Evolutionary conservation across 2,113 vertebrate species (phyloP).

Genomic region (Elephantulus edwardii): DNA sequence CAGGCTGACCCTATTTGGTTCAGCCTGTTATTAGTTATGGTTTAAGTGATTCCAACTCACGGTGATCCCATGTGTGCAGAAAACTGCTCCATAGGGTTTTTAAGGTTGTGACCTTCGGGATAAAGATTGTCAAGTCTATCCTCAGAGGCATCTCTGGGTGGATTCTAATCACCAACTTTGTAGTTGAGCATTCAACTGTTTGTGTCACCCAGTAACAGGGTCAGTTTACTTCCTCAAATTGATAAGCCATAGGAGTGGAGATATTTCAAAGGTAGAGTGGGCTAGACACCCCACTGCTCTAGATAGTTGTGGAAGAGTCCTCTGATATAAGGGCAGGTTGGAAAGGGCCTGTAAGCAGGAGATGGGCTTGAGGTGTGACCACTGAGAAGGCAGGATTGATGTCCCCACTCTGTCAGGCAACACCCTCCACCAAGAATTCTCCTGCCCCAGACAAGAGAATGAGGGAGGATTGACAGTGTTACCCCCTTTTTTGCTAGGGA

Average conservation of each 20-base stretch:
- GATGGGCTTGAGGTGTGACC: background rate
- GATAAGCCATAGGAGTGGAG: background rate
- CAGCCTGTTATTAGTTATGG: background rate
- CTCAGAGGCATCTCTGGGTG: background rate
- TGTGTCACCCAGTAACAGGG: background rate
- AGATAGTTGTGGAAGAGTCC: background rate
- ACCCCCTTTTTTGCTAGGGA: constrained; percentile 38
- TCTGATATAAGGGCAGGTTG: background rate
- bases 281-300: too few relatives aligned
- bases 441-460: background rate
- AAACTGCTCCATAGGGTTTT: background rate
- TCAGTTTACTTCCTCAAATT: background rate
- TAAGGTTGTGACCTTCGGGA: background rate
- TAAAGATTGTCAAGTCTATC: background rate
- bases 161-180: background rate
- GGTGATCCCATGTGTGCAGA: background rate
- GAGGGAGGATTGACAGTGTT: background rate
- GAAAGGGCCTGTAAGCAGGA: background rate
- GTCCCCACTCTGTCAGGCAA: background rate
- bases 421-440: background rate
- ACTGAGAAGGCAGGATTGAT: background rate
- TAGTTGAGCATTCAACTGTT: background rate
- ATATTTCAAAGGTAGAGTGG: background rate
- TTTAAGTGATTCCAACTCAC: background rate
- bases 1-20: background rate